These are phyloP conservation scores for Myiozetetes cayanensis DNA, from an alignment of 2,113 vertebrate species.

Conservation along the genomic window DNA sequence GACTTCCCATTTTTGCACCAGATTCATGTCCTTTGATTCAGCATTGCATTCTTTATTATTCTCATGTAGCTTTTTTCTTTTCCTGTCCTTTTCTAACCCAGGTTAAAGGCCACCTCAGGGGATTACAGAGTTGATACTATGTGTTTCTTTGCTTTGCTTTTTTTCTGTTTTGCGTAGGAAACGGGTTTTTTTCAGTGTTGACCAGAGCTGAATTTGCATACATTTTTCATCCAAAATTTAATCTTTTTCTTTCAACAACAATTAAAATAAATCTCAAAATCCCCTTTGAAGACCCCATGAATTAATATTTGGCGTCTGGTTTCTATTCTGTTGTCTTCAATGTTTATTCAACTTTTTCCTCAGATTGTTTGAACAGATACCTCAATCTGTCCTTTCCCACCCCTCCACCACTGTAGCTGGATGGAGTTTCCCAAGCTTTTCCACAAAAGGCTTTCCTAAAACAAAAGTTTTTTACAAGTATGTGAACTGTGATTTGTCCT, in stretches of 20 bases:
- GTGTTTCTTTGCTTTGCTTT: neutral
- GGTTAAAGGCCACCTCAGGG: neutral
- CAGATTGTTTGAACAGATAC: conserved; percentile 63
- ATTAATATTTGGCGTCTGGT: conserved; percentile 62
- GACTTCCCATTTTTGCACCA: neutral
- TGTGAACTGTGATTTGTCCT: conserved; percentile 52
- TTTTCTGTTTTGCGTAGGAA: neutral
- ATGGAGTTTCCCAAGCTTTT: conserved; percentile 52
- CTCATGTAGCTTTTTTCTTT: neutral
- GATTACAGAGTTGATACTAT: neutral
- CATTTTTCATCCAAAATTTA: conserved; percentile 49
- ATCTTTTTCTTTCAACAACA: conserved; percentile 54
- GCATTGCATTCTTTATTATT: neutral
- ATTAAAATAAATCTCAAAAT: conserved; percentile 61
- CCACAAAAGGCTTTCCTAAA: conserved; percentile 31
- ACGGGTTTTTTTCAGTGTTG: neutral
- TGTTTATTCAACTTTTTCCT: conserved; percentile 65
- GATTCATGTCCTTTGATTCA: neutral
- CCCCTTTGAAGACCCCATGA: conserved; percentile 41
- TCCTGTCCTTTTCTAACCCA: neutral
- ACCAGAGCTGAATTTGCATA: conserved; percentile 43
- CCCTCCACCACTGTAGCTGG: conserved; percentile 50
- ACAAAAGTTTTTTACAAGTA: conserved; percentile 34
- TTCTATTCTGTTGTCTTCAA: conserved; percentile 68
- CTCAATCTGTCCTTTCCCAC: conserved; percentile 53